Conservation (phyloP, 2,113 vertebrate genomes). For the Lichenostomus cassidix region DNA sequence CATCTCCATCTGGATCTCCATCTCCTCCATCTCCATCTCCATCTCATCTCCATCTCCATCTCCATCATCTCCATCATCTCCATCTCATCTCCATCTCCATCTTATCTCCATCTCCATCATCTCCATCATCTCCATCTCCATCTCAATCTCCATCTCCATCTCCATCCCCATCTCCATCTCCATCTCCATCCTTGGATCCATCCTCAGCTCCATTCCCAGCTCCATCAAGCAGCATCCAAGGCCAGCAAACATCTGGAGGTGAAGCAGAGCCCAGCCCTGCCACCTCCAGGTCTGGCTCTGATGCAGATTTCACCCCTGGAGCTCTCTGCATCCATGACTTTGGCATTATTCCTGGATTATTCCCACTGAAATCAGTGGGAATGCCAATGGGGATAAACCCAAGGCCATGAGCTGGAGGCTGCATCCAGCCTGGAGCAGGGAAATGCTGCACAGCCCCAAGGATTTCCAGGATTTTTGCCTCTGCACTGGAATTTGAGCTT, state of each 20-base stretch:
- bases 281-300: background rate
- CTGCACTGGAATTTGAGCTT: background rate
- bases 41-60: background rate
- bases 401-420: background rate
- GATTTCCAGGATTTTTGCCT: background rate
- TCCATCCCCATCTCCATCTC: too few relatives aligned
- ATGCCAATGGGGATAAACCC: background rate
- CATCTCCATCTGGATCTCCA: too few relatives aligned
- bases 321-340: background rate
- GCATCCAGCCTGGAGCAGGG: background rate
- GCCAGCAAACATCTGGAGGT: accelerated
- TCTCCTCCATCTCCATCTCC: too few relatives aligned
- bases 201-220: background rate
- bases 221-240: background rate
- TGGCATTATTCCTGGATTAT: background rate
- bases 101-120: too few relatives aligned
- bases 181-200: background rate
- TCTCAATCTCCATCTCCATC: too few relatives aligned
- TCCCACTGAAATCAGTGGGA: background rate
- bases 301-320: background rate
- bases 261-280: background rate
- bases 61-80: background rate
- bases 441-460: accelerated
- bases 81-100: too few relatives aligned
- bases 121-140: too few relatives aligned